phyloP scores from a whole-genome alignment of 2,113 vertebrate species.

The Nerophis ophidion region DNA sequence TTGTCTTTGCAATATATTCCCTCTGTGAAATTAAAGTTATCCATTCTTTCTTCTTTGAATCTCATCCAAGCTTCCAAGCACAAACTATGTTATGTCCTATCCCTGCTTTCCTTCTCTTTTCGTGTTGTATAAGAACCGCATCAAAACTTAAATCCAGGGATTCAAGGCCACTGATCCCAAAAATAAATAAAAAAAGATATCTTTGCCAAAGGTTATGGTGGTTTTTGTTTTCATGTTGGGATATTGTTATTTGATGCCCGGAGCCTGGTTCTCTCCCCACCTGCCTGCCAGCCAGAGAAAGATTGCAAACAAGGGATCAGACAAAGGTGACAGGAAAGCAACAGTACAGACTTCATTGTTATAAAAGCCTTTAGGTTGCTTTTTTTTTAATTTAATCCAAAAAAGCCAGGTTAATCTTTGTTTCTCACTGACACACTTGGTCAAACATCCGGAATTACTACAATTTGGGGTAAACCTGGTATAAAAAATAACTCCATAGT shows the following conservation, averaged over 20 bases:
- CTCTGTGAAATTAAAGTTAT: conserved; percentile 34
- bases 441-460: conserved; percentile 28
- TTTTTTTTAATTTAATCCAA: not conserved
- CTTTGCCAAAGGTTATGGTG: conserved; percentile 26
- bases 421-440: conserved; percentile 17
- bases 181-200: conserved; percentile 27
- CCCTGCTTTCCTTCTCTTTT: conserved; percentile 32
- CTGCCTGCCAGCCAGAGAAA: conserved; percentile 20
- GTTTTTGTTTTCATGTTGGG: conserved; percentile 35
- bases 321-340: conserved; percentile 38
- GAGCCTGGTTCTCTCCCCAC: conserved; percentile 21
- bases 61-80: conserved; percentile 24
- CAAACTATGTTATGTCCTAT: conserved; percentile 26
- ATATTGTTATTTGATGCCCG: conserved; percentile 3
- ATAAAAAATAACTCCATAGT: conserved; percentile 23
- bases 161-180: conserved; percentile 33
- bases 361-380: conserved; percentile 1
- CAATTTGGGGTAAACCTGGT: conserved; percentile 1
- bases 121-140: conserved; percentile 23
- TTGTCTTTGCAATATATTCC: conserved; percentile 38
- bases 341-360: not conserved
- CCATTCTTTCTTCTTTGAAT: conserved; percentile 18
- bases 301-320: conserved; percentile 43
- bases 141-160: conserved; percentile 29
- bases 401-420: not conserved